phyloP scores from a whole-genome alignment of 2,888 invertebrate species.

The Onchidella celtica region DNA sequence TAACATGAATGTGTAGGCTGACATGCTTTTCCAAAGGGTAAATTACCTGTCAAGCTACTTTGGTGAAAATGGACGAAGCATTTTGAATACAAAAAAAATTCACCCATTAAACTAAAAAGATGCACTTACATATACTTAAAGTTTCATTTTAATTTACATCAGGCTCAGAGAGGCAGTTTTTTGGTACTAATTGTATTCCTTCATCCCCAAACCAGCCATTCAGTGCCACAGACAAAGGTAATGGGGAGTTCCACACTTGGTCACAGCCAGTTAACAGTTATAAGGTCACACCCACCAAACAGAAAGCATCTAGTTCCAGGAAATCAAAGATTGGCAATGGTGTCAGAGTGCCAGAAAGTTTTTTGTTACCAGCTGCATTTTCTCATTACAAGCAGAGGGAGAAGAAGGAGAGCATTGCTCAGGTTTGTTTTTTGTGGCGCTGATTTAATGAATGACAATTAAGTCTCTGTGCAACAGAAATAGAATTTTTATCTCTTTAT shows the following conservation, averaged over 20 bases:
- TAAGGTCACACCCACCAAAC: background rate
- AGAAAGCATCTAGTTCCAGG: background rate
- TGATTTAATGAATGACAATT: no score
- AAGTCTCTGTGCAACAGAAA: no score
- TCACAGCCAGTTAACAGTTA: slow-evolving; percentile 13
- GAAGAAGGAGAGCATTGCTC: slow-evolving; percentile 70
- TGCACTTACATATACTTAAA: slow-evolving; percentile 7
- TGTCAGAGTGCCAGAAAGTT: background rate
- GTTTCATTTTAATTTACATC: no score
- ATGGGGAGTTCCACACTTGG: background rate
- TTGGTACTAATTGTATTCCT: no score
- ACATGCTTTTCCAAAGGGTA: no score
- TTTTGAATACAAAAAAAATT: background rate
- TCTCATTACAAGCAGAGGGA: slow-evolving; percentile 72
- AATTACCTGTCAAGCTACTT: no score
- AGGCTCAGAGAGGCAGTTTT: no score
- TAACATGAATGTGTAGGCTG: no score
- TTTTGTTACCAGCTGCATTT: slow-evolving; percentile 50
- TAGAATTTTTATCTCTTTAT: no score
- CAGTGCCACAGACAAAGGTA: no score
- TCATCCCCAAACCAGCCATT: no score
- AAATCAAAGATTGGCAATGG: background rate
- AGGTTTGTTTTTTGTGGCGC: slow-evolving; percentile 69
- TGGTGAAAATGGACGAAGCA: no score
- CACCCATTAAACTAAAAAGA: background rate